Conservation (phyloP, 2,113 vertebrate species). For the Gadus macrocephalus region DNA sequence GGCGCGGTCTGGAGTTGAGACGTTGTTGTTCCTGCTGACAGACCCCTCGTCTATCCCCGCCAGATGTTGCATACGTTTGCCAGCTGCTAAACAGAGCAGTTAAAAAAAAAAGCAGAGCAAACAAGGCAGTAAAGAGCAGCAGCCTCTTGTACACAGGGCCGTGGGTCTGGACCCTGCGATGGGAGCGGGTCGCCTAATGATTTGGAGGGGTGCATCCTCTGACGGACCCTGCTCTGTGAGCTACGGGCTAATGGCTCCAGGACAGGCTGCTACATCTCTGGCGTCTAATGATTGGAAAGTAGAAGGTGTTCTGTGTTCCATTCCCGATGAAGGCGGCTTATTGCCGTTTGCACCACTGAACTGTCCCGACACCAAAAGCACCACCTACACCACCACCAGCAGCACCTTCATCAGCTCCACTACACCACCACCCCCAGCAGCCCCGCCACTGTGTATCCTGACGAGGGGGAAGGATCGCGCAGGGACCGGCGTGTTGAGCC, state of each 20-base stretch:
- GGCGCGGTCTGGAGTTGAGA: slow-evolving; percentile 42
- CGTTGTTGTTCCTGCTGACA: slow-evolving; percentile 40
- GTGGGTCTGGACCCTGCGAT: slow-evolving; percentile 34
- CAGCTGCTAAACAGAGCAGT: slow-evolving; percentile 43
- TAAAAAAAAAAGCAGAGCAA: slow-evolving; percentile 49
- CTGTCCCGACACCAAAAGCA: not conserved
- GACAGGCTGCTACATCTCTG: slow-evolving; percentile 14
- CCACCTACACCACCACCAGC: no score
- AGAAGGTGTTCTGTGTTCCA: not conserved
- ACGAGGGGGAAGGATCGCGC: no score
- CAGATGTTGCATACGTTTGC: slow-evolving; percentile 63
- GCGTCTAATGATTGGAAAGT: slow-evolving; percentile 13
- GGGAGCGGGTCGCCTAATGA: slow-evolving; percentile 45
- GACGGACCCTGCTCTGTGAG: slow-evolving; percentile 33
- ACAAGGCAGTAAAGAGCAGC: slow-evolving; percentile 54
- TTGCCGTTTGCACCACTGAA: not conserved
- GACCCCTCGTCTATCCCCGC: slow-evolving; percentile 42
- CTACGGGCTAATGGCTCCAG: slow-evolving; percentile 17
- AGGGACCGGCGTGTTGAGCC: no score
- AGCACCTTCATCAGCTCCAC: no score
- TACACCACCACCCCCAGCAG: no score
- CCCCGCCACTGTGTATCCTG: no score
- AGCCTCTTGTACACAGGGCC: slow-evolving; percentile 30
- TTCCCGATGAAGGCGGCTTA: not conserved
- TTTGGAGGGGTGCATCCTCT: slow-evolving; percentile 9